Percentiles rank a stretch among this genome's conserved stretches.
Conservation (phyloP, 2,797 vertebrate genomes). For the Nyctibius grandis region DNA sequence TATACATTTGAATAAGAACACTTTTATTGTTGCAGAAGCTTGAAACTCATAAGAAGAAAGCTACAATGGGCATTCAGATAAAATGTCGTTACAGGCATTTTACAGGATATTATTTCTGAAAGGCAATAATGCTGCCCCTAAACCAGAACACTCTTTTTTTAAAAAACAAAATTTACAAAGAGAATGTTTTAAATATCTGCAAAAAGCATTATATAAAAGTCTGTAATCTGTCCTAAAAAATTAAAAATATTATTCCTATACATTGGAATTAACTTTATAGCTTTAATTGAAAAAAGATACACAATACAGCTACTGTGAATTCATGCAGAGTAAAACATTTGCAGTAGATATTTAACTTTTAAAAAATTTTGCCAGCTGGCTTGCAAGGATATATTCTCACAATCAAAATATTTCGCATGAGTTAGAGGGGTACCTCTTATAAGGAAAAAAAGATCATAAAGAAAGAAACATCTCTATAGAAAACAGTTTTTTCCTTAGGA, state of each 20-base stretch:
- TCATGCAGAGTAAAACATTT: background rate
- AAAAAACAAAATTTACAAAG: background rate
- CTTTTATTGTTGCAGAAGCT: conserved; percentile 47
- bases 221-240: background rate
- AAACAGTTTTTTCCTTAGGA: background rate
- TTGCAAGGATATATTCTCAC: background rate
- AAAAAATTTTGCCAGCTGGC: background rate
- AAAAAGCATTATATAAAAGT: background rate
- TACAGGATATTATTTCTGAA: conserved; percentile 53
- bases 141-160: background rate
- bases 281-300: background rate
- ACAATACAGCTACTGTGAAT: background rate
- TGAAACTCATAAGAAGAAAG: conserved; percentile 58
- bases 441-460: background rate
- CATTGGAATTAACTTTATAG: background rate
- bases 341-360: background rate
- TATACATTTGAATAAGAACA: conserved; percentile 67
- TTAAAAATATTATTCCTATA: background rate
- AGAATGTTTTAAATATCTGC: background rate
- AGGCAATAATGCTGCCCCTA: conserved; percentile 7
- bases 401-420: background rate
- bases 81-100: conserved; percentile 35
- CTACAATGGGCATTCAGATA: conserved; percentile 45
- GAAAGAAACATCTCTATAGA: background rate
- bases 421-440: background rate